phyloP scores from a whole-genome alignment of 2,888 invertebrate species.

The Lasioglossum lativentre region DNA sequence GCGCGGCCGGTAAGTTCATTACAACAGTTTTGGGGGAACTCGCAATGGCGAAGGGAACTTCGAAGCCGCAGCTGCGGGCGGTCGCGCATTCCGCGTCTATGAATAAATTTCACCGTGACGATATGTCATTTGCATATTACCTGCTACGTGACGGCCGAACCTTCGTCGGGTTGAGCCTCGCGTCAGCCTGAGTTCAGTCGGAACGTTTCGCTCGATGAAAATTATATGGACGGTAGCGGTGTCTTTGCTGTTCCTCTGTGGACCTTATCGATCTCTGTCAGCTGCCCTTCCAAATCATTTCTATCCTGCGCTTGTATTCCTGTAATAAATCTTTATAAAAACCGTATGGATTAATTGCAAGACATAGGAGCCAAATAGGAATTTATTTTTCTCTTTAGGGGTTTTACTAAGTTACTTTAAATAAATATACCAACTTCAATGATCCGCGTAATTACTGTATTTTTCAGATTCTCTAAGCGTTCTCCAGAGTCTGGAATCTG shows the following conservation, averaged over 20 bases:
- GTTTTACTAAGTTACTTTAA: no score
- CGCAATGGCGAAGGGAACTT: constrained; percentile 50
- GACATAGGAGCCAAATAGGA: no score
- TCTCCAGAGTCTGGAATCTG: no score
- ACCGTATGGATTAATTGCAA: neutral
- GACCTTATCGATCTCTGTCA: neutral
- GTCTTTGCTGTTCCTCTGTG: neutral
- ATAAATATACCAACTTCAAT: no score
- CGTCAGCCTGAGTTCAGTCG: constrained; percentile 18
- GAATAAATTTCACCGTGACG: constrained; percentile 78
- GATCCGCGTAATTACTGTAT: no score
- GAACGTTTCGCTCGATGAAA: constrained; percentile 19
- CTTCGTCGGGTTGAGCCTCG: constrained; percentile 47
- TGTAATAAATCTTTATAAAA: neutral
- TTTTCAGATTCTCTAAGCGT: no score
- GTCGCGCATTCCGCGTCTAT: constrained; percentile 72
- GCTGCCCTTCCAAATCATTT: neutral
- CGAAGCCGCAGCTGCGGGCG: constrained; percentile 62
- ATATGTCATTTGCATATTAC: constrained; percentile 78
- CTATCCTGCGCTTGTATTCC: neutral
- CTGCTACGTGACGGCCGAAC: constrained; percentile 48
- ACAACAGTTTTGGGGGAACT: constrained; percentile 64
- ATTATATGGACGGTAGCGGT: constrained; percentile 11
- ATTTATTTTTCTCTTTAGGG: no score
- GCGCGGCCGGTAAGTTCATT: constrained; percentile 66